Conservation (phyloP, 2,797 vertebrate species). For the Gambusia yucatana region DNA sequence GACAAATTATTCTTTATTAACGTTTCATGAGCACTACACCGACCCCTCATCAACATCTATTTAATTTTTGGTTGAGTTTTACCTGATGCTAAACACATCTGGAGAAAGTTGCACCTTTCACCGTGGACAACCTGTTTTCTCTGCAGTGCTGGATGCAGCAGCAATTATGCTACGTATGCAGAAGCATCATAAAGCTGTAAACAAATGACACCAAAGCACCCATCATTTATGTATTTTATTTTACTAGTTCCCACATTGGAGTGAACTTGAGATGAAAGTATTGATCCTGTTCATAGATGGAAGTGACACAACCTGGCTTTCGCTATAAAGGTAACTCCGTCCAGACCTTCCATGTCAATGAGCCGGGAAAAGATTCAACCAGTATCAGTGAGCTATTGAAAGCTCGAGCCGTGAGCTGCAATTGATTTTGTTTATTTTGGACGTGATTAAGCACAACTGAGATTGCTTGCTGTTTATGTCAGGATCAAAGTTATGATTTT, state of each 20-base stretch:
- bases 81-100: slow-evolving; percentile 2
- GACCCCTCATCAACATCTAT: not conserved
- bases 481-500: slow-evolving; percentile 55
- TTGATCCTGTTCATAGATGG: slow-evolving; percentile 64
- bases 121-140: slow-evolving; percentile 31
- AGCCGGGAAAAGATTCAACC: slow-evolving; percentile 44
- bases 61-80: slow-evolving; percentile 7
- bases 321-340: slow-evolving; percentile 70
- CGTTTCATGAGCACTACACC: not conserved
- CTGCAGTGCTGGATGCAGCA: slow-evolving; percentile 16
- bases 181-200: slow-evolving; percentile 51
- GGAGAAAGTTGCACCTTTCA: slow-evolving; percentile 28
- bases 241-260: slow-evolving; percentile 71
- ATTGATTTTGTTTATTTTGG: slow-evolving; percentile 68
- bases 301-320: slow-evolving; percentile 71
- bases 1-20: not conserved
- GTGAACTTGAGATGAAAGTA: slow-evolving; percentile 78
- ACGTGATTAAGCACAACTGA: slow-evolving; percentile 59
- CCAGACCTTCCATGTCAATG: slow-evolving; percentile 43
- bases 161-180: slow-evolving; percentile 35
- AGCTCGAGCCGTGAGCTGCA: slow-evolving; percentile 42
- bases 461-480: slow-evolving; percentile 30
- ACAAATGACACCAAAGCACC: slow-evolving; percentile 66
- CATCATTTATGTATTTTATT: slow-evolving; percentile 32
- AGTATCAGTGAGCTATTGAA: slow-evolving; percentile 67